Evolutionary conservation across 1,140 invertebrate species (phyloP).

Genomic region (Chionoecetes opilio): DNA sequence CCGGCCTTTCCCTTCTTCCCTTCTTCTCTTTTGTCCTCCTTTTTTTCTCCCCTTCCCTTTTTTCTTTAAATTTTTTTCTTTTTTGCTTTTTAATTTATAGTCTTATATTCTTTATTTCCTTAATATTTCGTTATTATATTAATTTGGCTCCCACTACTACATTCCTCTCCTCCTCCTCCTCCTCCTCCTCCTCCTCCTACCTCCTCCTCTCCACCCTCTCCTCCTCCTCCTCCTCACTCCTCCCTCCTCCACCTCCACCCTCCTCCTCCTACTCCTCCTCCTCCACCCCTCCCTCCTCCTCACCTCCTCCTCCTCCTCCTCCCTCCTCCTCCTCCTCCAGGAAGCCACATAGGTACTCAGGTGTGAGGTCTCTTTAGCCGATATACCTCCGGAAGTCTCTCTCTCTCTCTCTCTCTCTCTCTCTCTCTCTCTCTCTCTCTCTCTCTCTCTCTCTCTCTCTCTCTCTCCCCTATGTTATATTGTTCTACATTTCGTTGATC

Average conservation of each 20-base stretch:
- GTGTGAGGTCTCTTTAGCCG: too few relatives aligned
- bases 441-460: neutral
- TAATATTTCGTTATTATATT: too few relatives aligned
- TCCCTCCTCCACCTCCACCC: neutral
- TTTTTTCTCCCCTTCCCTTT: conserved; percentile 21
- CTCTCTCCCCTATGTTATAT: neutral
- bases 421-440: neutral
- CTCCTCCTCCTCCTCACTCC: neutral
- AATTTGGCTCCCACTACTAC: too few relatives aligned
- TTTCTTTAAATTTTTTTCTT: neutral
- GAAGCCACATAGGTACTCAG: too few relatives aligned
- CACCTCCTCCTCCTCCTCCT: too few relatives aligned
- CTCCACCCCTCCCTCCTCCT: too few relatives aligned
- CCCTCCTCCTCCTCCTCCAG: too few relatives aligned
- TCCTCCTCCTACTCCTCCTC: too few relatives aligned
- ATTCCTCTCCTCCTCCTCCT: neutral
- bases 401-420: conserved; percentile 35
- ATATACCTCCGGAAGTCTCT: too few relatives aligned
- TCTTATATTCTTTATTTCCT: too few relatives aligned
- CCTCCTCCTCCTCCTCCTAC: neutral
- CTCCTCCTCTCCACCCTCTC: neutral
- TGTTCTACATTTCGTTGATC: neutral
- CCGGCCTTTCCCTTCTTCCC: neutral
- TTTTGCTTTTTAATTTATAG: too few relatives aligned
- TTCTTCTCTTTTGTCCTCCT: conserved; percentile 7